These are phyloP conservation scores for Athene noctua DNA, from an alignment of 2,113 vertebrate genomes.

Conservation along the genomic window DNA sequence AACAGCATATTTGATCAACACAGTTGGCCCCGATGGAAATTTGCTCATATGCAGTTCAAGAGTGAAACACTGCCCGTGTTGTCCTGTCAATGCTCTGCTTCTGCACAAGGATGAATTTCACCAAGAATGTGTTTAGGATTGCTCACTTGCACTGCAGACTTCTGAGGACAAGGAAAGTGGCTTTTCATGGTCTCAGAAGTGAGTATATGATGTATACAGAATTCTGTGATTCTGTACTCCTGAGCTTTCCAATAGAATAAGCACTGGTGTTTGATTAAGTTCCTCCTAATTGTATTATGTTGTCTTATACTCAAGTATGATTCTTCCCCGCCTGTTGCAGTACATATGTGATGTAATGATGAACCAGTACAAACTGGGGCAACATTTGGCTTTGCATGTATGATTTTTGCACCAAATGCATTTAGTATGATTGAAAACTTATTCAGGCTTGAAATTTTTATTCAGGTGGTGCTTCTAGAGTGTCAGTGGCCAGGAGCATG, in stretches of 20 bases:
- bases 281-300: neutral
- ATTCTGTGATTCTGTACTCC: neutral
- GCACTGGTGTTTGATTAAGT: neutral
- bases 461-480: neutral
- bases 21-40: neutral
- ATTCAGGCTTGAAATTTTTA: neutral
- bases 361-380: neutral
- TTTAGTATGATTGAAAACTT: neutral
- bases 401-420: neutral
- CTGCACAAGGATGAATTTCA: neutral
- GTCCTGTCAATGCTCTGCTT: neutral
- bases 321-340: neutral
- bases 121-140: neutral
- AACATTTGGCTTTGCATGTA: neutral
- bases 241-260: neutral
- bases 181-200: neutral
- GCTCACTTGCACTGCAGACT: neutral
- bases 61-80: neutral
- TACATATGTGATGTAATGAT: neutral
- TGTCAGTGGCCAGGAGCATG: neutral
- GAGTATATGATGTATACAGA: neutral
- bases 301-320: neutral
- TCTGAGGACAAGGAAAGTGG: neutral
- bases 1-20: fast-evolving
- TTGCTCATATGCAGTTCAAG: neutral